Evolutionary conservation across 2,888 invertebrate species (phyloP), one percentile per base, ranked within the genome.

Genomic region (Aporophyla lueneburgensis): DNA sequence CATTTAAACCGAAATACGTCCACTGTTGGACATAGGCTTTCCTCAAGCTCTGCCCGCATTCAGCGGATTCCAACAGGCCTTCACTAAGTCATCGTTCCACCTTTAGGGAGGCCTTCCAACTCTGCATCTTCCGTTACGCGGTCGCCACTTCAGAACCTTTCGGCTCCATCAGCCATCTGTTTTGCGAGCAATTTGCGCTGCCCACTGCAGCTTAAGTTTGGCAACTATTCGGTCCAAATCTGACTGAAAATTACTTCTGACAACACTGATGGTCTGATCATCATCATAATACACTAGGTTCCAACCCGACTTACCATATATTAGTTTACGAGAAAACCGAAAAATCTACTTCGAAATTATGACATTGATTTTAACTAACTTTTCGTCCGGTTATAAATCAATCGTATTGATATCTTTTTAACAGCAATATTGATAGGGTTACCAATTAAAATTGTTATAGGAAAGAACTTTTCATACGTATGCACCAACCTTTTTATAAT

Each of bases 381-480:
- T 43, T 68, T 69, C 51, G 12, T 27, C 21, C 24, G 21, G 49
- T 10, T 49, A 19, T 43, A 43, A 43, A 68, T 43, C 24, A 27
- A 40, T 2, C 33, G 2, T 53, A 40, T 71, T 53, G 24, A 43
- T 53, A 53, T 27, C 16, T 16, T 21, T 71, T 16, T 67, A 67
- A 40, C 58, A 58, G 24, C 59, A 59, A 59, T 43, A 43, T 21
- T 71, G 51, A 53, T 71, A 68, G 24, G 33, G 68, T 40, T 40
- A 9, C 21, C 24, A 24, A 71, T 40, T 21, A 10, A 12, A 5
- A 21, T 21, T 21, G 53, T 27, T 68, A 16, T 0, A 68, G 68
- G 21, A 67, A 21, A 16, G 16, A 62, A 63, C 12, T 49, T 49
- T 33, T 65, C 6, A 7, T 24, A 49, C n/a, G 10, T 14, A 24